phyloP scores from a whole-genome alignment of 2,888 invertebrate species.

The Cantharis lateralis region DNA sequence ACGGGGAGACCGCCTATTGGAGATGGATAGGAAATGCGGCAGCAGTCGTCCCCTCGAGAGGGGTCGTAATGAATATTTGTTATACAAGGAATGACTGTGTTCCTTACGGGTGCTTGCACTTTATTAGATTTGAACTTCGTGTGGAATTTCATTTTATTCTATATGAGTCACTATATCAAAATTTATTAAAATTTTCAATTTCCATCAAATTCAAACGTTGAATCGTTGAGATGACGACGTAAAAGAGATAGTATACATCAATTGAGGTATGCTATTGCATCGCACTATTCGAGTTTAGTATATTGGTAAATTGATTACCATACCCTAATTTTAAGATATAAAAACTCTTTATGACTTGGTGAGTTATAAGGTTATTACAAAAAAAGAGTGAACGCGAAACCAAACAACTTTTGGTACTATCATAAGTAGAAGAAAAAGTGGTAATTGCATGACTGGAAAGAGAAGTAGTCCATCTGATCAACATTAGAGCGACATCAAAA shows the following conservation, averaged over 20 bases:
- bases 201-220: neutral
- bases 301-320: neutral
- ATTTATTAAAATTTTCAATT: neutral
- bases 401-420: neutral
- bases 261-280: too few species aligned
- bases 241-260: too few species aligned
- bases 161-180: neutral
- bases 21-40: conserved; percentile 32
- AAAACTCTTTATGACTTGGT: too few species aligned
- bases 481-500: neutral
- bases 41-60: conserved; percentile 35
- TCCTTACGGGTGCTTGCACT: conserved; percentile 51
- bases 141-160: conserved; percentile 41
- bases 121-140: conserved; percentile 46
- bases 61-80: conserved; percentile 52
- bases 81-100: conserved; percentile 49
- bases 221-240: neutral
- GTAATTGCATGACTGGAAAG: neutral
- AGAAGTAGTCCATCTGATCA: neutral
- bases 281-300: neutral
- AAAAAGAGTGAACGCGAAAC: neutral
- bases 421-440: neutral
- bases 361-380: neutral
- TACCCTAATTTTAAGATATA: neutral
- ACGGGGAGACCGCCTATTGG: conserved; percentile 45